A percentile compares a stretch with the other conserved stretches of the same genome.
phyloP scores from a whole-genome alignment of 1,140 invertebrate species.

The Augochlora pura region DNA sequence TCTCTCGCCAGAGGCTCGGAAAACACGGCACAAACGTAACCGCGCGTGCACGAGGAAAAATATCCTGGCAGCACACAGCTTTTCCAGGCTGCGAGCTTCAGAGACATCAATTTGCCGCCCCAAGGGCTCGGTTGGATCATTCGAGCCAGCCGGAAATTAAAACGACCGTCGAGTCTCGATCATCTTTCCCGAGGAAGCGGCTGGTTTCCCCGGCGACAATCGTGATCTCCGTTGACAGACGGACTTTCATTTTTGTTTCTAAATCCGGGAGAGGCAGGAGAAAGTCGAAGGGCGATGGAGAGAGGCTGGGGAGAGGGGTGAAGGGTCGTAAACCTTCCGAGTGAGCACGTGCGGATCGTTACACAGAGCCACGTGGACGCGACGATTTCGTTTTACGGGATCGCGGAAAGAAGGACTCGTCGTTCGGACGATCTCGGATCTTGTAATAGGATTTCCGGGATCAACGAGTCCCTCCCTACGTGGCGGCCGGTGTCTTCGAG shows the following conservation, averaged over 20 bases:
- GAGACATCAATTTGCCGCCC: slow-evolving; percentile 18
- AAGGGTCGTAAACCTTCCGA: slow-evolving; percentile 46
- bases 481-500: slow-evolving; percentile 19
- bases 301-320: not conserved
- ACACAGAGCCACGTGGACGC: slow-evolving; percentile 37
- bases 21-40: slow-evolving; percentile 19
- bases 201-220: not conserved
- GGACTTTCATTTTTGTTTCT: not conserved
- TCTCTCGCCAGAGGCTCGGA: not conserved
- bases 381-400: slow-evolving; percentile 60
- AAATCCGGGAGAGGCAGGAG: not conserved
- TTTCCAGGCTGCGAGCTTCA: too few species aligned
- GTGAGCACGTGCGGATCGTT: slow-evolving; percentile 50
- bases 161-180: too few species aligned
- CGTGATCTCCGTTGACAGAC: not conserved
- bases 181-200: too few species aligned
- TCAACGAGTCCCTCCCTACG: slow-evolving; percentile 24
- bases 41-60: not conserved
- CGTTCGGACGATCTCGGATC: slow-evolving; percentile 26
- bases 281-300: not conserved
- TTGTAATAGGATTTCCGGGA: slow-evolving; percentile 61
- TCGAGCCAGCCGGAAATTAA: not conserved
- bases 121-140: slow-evolving; percentile 1
- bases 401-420: slow-evolving; percentile 26
- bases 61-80: slow-evolving; percentile 1